Evolutionary conservation across 2,888 invertebrate genomes (phyloP).

Genomic region (Luperina testacea): DNA sequence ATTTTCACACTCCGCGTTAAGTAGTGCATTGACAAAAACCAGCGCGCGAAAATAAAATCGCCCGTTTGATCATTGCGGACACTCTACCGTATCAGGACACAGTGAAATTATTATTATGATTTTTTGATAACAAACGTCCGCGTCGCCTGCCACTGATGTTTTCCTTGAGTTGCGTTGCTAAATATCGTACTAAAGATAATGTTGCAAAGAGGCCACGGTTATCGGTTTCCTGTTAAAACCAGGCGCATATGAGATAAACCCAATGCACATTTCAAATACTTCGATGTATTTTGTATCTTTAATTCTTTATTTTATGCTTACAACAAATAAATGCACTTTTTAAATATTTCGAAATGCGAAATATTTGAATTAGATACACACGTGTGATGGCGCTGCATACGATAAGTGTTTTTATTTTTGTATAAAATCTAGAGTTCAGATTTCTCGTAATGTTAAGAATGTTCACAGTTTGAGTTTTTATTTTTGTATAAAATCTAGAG

Average conservation of each 20-base stretch:
- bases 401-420: neutral
- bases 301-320: no score
- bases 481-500: no score
- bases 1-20: no score
- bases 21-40: no score
- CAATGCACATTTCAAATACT: neutral
- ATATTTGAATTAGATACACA: no score
- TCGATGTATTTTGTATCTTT: neutral
- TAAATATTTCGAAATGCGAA: no score
- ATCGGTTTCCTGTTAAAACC: conserved; percentile 6
- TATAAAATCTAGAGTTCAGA: no score
- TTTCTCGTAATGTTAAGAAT: no score
- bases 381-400: neutral
- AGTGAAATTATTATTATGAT: neutral
- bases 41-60: no score
- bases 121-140: neutral
- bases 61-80: neutral
- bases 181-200: neutral
- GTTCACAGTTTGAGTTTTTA: no score
- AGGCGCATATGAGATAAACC: neutral
- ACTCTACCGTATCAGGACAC: neutral
- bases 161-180: neutral
- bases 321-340: no score
- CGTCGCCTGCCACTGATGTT: neutral
- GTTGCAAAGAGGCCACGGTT: neutral